Evolutionary conservation across 2,113 vertebrate species (phyloP), one percentile per base, ranked within the genome.

Genomic region (Gopherus flavomarginatus): DNA sequence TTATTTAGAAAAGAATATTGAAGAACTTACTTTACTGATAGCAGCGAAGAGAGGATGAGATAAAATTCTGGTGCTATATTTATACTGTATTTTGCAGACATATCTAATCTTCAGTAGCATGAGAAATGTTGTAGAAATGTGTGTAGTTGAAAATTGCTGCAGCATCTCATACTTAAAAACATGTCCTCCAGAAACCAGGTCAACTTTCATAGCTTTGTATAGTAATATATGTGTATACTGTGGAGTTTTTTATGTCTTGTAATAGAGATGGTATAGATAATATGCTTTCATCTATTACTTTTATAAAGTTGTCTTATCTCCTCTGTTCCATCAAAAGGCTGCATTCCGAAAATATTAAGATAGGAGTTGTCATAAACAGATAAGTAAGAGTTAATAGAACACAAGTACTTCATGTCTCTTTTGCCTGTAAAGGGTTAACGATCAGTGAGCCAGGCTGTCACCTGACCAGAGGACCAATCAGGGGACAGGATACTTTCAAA

Each of bases 121-220:
- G 96, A 98, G 96, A 97, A 97, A 98, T 97, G 92, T 88, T 94
- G 92, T 89, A 95, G 93, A 94, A 96, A 94, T 91, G 89, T 83
- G 89, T 95, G 95, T 94, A 81, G 97, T 95, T 94, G 96, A 95
- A 98, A 98, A 98, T 96, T 96, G 94, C 95, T 96, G 89, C 92
- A 96, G 88, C 96, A 96, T 98, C 96, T 98, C 96, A 93, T 69
- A 81, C 88, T 97, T 98, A 96, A 98, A 97, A 97, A 97, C 96
- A 95, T 95, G 78, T 97, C 93, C 95, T 96, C 75, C 98, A 93
- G 94, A 97, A 98, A 97, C 59, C 96, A 97, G 97, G 94, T 97
- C 96, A 98, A 88, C 97, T 97, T 96, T 95, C 83, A 53, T 91
- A 89, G 87, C 89, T 95, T 87, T 69, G 87, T 97, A 92, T 91